Conservation (phyloP, 2,113 vertebrate genomes). For the Tinamus guttatus region DNA sequence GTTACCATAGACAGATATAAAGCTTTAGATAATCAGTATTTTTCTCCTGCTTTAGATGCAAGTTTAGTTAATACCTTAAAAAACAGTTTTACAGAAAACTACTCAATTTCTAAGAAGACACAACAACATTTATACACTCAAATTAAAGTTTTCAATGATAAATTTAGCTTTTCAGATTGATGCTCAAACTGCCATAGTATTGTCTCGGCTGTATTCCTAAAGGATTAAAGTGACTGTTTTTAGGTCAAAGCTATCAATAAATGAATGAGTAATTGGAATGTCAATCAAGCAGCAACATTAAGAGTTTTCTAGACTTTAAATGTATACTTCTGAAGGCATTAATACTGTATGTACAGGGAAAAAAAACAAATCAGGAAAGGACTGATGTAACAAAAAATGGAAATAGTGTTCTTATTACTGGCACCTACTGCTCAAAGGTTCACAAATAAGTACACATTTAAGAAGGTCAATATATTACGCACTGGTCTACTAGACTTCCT, state of each 20-base stretch:
- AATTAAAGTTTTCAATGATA: conserved; percentile 59
- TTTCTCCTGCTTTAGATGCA: conserved; percentile 72
- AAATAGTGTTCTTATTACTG: conserved; percentile 22
- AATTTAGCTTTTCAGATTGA: conserved; percentile 67
- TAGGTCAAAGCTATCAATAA: conserved; percentile 82
- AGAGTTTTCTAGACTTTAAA: conserved; percentile 64
- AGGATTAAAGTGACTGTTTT: conserved; percentile 69
- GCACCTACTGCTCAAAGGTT: background rate
- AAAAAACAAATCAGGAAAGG: conserved; percentile 53
- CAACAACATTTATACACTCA: conserved; percentile 66
- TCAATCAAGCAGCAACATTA: conserved; percentile 84
- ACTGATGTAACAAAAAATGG: conserved; percentile 23
- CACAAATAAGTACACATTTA: background rate
- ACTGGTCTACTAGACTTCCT: background rate
- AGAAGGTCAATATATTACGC: background rate
- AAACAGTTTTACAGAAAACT: conserved; percentile 55
- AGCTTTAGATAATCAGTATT: conserved; percentile 77
- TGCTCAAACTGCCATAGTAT: conserved; percentile 54
- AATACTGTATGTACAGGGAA: background rate
- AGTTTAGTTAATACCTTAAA: conserved; percentile 67
- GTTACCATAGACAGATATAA: conserved; percentile 76
- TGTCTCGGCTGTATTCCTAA: conserved; percentile 58
- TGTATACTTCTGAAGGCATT: conserved; percentile 59
- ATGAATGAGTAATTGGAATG: conserved; percentile 88
- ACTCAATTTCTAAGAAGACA: conserved; percentile 40